These are phyloP conservation scores for Brachyrhaphis roseni DNA, from an alignment of 2,797 vertebrate genomes.

Conservation along the genomic window DNA sequence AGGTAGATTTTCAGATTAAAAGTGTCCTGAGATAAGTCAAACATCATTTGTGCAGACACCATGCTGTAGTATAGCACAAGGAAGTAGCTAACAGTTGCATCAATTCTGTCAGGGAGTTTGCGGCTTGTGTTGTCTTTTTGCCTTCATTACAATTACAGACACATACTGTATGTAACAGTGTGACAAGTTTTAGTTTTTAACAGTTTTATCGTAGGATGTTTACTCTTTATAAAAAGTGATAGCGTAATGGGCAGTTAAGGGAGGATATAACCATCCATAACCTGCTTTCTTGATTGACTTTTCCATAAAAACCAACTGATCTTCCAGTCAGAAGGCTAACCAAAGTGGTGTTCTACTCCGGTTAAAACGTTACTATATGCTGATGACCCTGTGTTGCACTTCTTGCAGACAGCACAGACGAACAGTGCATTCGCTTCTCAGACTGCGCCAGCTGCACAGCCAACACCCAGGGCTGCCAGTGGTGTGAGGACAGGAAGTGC, in stretches of 20 bases:
- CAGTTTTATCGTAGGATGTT: neutral
- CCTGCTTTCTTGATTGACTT: neutral
- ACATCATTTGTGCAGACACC: neutral
- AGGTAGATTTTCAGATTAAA: neutral
- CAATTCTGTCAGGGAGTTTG: neutral
- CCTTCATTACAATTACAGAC: neutral
- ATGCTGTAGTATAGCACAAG: no score
- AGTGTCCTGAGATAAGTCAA: neutral
- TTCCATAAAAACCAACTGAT: neutral
- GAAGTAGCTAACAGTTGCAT: neutral
- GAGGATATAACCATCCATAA: neutral
- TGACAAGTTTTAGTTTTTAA: neutral
- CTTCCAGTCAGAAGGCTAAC: neutral
- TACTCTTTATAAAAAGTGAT: neutral
- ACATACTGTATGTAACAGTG: neutral
- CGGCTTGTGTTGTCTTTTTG: neutral
- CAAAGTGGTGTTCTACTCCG: neutral
- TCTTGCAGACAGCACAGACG: slow-evolving; percentile 83
- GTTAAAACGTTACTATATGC: neutral
- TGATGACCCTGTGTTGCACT: neutral
- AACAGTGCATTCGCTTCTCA: slow-evolving; percentile 88
- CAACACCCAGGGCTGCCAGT: slow-evolving; percentile 92
- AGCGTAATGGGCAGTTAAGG: neutral
- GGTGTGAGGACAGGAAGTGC: slow-evolving; percentile 96
- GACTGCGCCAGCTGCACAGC: slow-evolving; percentile 94